phyloP scores from a whole-genome alignment of 2,888 invertebrate genomes.

The Synergus japonicus region DNA sequence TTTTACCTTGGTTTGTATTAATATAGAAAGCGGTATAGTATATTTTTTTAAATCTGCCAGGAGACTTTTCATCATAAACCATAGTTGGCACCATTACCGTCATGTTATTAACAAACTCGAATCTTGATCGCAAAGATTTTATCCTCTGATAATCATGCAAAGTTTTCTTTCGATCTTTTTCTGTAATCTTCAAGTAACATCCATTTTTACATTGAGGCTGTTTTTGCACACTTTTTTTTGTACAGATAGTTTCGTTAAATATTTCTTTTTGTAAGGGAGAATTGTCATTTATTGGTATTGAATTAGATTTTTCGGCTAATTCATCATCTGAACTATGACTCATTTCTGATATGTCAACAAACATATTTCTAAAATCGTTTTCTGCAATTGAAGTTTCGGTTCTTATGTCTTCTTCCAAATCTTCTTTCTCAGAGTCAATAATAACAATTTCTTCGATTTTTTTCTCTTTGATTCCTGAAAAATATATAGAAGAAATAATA shows the following conservation, averaged over 20 bases:
- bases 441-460: not conserved
- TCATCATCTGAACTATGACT: not conserved
- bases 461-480: not conserved
- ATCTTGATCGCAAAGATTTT: not conserved
- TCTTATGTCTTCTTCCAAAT: not conserved
- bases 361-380: not conserved
- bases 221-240: not conserved
- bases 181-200: not conserved
- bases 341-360: not conserved
- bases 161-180: not conserved
- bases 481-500: not conserved
- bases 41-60: not conserved
- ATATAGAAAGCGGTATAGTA: not conserved
- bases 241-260: not conserved
- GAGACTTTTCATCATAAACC: not conserved
- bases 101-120: not conserved
- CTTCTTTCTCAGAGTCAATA: not conserved
- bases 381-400: not conserved
- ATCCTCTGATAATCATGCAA: not conserved
- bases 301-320: not conserved
- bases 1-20: not conserved
- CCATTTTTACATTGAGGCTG: not conserved
- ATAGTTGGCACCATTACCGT: not conserved
- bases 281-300: not conserved
- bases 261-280: not conserved